Evolutionary conservation across 2,797 vertebrate species (phyloP), one percentile per base, ranked within the genome.

Genomic region (Varecia variegata): DNA sequence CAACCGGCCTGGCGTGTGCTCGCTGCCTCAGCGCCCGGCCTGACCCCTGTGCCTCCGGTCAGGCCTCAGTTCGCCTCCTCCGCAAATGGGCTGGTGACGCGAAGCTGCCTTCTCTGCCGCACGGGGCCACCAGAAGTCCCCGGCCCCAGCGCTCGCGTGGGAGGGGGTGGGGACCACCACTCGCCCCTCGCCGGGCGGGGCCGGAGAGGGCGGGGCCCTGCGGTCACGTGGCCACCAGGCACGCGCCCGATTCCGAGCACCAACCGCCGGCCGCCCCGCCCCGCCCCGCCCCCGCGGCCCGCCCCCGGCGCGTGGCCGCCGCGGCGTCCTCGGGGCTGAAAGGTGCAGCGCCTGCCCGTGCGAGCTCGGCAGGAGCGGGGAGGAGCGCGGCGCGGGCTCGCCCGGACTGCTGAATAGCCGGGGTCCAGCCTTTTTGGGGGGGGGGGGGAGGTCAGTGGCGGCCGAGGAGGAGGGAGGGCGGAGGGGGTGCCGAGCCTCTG

Each of bases 81-180:
- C 32, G 74, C 54, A 11, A 81, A 70, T 8, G 52, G 43, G 67
- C 40, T 5, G 8, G 21, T 54, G 9, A 10, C 10, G 0, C 9
- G 47, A 47, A 30, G 25, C 54, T 50, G 52, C 14, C 52, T 15
- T 30, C 25, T 32, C 10, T 12, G 35, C 12, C 20, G 11, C 52
- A 15, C 54, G 2, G 9, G 3, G 40, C 32, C n/a, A 50, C 54
- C 18, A 7, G 23, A 20, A 38, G 73, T 52, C 30, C 32, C 2
- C 0, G 4, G 9, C 50, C 15, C 38, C 0, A 7, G 50, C 1
- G 11, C 93, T 32, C 40, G 7, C 1, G 5, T 2, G 7, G 32
- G 30, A 52, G 1, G 6, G 2, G 0, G 2, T 3, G 11, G 8
- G n/a, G n/a, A n/a, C n/a, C n/a, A n/a, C n/a, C n/a, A n/a, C n/a